Percentiles rank a stretch among this genome's conserved stretches.
Conservation (phyloP, 2,113 vertebrate species). For the Chloebia gouldiae region DNA sequence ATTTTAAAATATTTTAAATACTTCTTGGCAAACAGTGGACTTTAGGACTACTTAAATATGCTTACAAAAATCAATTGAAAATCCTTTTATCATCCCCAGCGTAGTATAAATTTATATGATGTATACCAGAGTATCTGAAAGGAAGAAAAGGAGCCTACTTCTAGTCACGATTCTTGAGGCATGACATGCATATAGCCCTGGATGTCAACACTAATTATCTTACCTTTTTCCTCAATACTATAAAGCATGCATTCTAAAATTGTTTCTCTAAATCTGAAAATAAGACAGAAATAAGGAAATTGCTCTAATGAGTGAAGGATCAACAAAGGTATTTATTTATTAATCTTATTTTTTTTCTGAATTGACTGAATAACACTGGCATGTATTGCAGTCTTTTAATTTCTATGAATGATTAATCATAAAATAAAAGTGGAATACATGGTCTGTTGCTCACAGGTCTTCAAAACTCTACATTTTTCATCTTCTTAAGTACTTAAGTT, state of each 20-base stretch:
- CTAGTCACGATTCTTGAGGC: neutral
- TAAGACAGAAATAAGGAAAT: neutral
- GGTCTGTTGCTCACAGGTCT: neutral
- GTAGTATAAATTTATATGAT: neutral
- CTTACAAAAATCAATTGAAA: neutral
- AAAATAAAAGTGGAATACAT: neutral
- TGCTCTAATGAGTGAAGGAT: neutral
- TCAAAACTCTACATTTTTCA: neutral
- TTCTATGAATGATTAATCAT: neutral
- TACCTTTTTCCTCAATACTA: neutral
- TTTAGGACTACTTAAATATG: neutral
- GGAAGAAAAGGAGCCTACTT: neutral
- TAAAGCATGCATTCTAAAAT: neutral
- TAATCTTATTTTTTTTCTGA: neutral
- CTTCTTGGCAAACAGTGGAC: neutral
- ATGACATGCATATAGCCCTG: neutral
- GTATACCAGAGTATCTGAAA: neutral
- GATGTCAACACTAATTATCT: neutral
- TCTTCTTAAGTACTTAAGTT: neutral
- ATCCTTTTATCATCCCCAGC: neutral
- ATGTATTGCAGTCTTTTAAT: neutral
- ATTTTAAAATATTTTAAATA: neutral
- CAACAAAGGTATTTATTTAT: neutral
- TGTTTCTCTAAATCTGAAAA: neutral
- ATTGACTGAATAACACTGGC: neutral